These are phyloP conservation scores for Chelmon rostratus DNA, from an alignment of 2,797 vertebrate species.

Conservation along the genomic window DNA sequence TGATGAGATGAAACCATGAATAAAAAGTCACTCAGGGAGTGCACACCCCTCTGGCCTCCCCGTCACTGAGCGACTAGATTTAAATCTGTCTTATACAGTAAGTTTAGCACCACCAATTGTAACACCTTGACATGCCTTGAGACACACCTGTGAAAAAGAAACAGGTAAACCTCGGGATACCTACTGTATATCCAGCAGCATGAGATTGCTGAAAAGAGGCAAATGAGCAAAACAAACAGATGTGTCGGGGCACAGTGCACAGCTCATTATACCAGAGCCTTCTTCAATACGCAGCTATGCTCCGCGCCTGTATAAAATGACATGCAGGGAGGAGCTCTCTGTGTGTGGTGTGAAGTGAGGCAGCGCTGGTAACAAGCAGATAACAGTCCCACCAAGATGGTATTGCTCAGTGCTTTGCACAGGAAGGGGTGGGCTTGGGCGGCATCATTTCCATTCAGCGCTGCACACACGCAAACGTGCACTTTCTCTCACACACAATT, in stretches of 20 bases:
- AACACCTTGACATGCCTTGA: slow-evolving; percentile 14
- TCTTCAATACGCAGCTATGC: slow-evolving; percentile 8
- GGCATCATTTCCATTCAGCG: slow-evolving; percentile 58
- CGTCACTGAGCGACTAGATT: neutral
- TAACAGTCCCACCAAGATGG: slow-evolving; percentile 61
- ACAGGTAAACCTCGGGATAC: neutral
- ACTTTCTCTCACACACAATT: slow-evolving; percentile 35
- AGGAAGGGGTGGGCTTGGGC: slow-evolving; percentile 10
- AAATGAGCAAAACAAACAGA: slow-evolving; percentile 68
- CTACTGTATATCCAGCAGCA: slow-evolving; percentile 36
- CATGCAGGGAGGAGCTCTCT: slow-evolving; percentile 50
- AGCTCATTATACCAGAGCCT: slow-evolving; percentile 65
- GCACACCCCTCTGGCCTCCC: slow-evolving; percentile 1
- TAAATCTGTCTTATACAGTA: neutral
- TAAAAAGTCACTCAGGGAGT: neutral
- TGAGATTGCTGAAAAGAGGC: slow-evolving; percentile 48
- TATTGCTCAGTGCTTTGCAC: slow-evolving; percentile 48
- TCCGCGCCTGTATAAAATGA: slow-evolving; percentile 38
- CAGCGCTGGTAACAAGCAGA: slow-evolving; percentile 55
- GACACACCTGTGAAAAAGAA: neutral
- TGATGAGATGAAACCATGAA: slow-evolving; percentile 10
- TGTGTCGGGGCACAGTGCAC: slow-evolving; percentile 53
- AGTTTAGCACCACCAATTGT: neutral
- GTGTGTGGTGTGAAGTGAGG: slow-evolving; percentile 51
- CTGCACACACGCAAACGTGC: slow-evolving; percentile 18